Percentiles rank a stretch among this genome's conserved stretches.
These are phyloP conservation scores for Crepidodera aurea DNA, from an alignment of 2,888 invertebrate genomes.

Conservation along the genomic window DNA sequence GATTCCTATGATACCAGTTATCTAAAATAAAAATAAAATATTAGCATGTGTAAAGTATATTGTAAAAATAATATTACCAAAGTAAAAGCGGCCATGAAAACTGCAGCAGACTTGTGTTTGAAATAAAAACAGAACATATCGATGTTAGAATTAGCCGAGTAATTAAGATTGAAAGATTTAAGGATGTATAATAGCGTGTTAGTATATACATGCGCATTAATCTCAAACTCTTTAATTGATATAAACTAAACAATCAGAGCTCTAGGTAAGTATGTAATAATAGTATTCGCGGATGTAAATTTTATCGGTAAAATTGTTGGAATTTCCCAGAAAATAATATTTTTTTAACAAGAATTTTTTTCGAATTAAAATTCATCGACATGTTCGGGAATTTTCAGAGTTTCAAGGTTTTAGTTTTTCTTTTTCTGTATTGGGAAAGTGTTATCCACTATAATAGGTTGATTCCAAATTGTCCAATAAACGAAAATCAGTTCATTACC, in stretches of 20 bases:
- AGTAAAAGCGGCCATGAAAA: slow-evolving; percentile 42
- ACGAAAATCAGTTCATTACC: too few relatives aligned
- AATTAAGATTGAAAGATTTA: not conserved
- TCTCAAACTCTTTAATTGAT: not conserved
- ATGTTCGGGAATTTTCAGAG: too few relatives aligned
- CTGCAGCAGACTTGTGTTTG: slow-evolving; percentile 33
- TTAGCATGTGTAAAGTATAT: not conserved
- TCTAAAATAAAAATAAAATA: not conserved
- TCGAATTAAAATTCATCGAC: too few relatives aligned
- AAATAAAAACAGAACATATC: slow-evolving; percentile 35
- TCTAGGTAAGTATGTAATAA: not conserved
- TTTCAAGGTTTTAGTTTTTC: too few relatives aligned
- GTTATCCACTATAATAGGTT: too few relatives aligned
- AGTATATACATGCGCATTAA: slow-evolving; percentile 8
- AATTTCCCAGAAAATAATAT: too few relatives aligned
- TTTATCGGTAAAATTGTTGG: not conserved
- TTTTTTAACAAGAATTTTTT: too few relatives aligned
- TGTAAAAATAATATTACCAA: slow-evolving; percentile 35
- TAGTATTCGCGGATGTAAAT: not conserved
- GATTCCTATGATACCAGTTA: slow-evolving; percentile 35
- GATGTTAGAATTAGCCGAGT: not conserved
- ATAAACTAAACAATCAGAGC: slow-evolving; percentile 7
- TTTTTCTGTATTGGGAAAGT: too few relatives aligned
- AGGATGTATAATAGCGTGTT: not conserved
- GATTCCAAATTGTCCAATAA: too few relatives aligned